These are phyloP conservation scores for Tipula vernalis DNA, from an alignment of 2,888 invertebrate genomes.

Conservation along the genomic window DNA sequence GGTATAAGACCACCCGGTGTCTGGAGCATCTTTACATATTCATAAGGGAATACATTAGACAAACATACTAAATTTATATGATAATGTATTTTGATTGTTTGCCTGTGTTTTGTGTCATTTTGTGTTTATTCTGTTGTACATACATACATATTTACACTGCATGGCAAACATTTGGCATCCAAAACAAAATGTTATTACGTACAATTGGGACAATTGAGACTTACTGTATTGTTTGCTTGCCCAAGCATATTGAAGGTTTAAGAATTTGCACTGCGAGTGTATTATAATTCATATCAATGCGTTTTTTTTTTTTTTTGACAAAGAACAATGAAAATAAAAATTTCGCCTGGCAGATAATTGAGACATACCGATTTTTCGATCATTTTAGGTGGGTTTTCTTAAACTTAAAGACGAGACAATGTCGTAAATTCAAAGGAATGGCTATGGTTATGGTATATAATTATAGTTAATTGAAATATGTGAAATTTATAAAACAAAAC, in stretches of 20 bases:
- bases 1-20: background rate
- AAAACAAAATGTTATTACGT: background rate
- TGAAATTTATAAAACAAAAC: no score
- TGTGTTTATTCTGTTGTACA: background rate
- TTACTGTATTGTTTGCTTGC: background rate
- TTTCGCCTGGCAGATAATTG: background rate
- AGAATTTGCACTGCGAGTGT: background rate
- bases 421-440: background rate
- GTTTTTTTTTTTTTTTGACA: background rate
- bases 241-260: background rate
- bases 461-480: no score
- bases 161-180: background rate
- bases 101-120: background rate
- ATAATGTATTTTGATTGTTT: background rate
- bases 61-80: background rate
- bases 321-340: background rate
- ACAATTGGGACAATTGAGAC: background rate
- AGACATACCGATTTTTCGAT: background rate
- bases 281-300: background rate
- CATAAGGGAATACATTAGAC: background rate
- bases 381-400: background rate
- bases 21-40: background rate
- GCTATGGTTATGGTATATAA: background rate
- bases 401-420: background rate
- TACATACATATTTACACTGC: background rate